Evolutionary conservation across 1,140 invertebrate genomes (phyloP).

Genomic region (Pantala flavescens): DNA sequence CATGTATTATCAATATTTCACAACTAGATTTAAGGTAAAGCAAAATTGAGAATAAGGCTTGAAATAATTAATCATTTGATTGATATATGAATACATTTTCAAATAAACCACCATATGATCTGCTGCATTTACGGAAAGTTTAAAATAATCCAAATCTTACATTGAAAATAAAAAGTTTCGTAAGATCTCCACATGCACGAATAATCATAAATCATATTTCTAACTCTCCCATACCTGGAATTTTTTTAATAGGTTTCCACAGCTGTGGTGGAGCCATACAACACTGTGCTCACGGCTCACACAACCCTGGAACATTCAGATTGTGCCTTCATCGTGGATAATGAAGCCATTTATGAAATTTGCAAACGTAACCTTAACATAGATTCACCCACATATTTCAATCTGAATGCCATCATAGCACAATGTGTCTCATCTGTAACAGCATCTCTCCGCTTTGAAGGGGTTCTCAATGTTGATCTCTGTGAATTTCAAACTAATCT

Average conservation of each 20-base stretch:
- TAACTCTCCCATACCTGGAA: constrained; percentile 46
- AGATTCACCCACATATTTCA: constrained; percentile 40
- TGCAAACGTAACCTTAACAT: constrained; percentile 47
- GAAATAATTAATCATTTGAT: no score
- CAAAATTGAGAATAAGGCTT: no score
- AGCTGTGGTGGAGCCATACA: no score
- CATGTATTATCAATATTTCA: no score
- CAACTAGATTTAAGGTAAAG: no score
- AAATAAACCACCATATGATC: no score
- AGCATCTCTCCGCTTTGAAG: constrained; percentile 47
- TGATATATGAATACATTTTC: no score
- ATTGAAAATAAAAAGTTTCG: no score
- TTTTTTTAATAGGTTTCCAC: constrained; percentile 36
- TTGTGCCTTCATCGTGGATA: constrained; percentile 55
- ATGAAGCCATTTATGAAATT: constrained; percentile 54
- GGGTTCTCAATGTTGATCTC: constrained; percentile 49
- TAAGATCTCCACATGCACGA: no score
- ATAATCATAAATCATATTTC: constrained; percentile 45
- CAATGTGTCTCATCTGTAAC: constrained; percentile 40
- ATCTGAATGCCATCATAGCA: constrained; percentile 32
- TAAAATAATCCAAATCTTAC: no score
- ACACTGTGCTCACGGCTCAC: no score
- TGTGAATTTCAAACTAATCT: constrained; percentile 59
- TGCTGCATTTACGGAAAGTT: no score
- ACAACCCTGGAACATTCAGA: constrained; percentile 45